Base-by-base conservation (phyloP, 2,888 invertebrate species). In the Diploptera punctata region DNA sequence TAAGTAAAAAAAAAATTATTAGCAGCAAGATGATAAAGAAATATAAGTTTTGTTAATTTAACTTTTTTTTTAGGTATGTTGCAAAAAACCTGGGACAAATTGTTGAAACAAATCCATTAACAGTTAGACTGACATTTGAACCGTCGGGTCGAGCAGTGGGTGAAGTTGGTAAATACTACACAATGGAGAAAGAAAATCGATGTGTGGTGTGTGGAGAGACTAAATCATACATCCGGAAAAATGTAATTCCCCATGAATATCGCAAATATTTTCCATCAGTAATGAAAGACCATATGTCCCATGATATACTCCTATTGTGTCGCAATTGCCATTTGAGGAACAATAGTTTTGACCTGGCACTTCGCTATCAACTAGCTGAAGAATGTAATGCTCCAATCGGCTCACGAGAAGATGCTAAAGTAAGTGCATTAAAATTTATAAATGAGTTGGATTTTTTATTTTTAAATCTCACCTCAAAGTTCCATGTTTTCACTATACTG, bases 191-290 rank as follows among this genome's bases (percentile, higher is more conserved):
- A 79, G 86, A 89, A 75, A 94, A 94, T 82, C 86, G 86, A 54
- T 94, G 94, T 80, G 94, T 94, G 1, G 93, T 93, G 0, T 95
- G 94, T 80, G 94, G 93, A 0, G 80, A 83, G 7, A 82, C 82
- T 0, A 87, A 92, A 76, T 88, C 89, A 0, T 92, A 90, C 78
- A 88, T 92, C 70, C 83, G 91, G 21, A 95, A 95, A 82, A 91
- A 92, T 77, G 88, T 95, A n/a, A 90, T 95, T 38, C 94, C 94
- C 0, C 86, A 90, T 71, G 94, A 95, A 81, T 95, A 94, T 79
- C 87, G 93, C 75, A 93, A 89, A 83, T 88, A 88, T 76, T 92
- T 93, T 77, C 92, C 92, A 87, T 88, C 87, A 65, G 84, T 91
- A 49, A 89, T 94, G 89, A 94, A 94, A 81, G 89, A 91, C 26